These are phyloP conservation scores for Silurus aristotelis DNA, from an alignment of 2,797 vertebrate species.

Conservation along the genomic window DNA sequence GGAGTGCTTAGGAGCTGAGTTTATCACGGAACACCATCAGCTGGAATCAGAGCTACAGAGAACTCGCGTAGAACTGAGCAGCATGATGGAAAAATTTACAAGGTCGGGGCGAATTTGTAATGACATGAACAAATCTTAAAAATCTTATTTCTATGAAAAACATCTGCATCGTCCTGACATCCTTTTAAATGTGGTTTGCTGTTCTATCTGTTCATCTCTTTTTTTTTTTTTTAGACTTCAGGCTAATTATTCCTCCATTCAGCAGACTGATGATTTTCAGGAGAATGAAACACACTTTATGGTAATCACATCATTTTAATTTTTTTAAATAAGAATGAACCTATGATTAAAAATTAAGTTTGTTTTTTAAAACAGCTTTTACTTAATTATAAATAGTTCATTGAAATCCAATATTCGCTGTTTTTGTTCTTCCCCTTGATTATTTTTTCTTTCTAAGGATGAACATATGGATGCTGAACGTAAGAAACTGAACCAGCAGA, in stretches of 20 bases:
- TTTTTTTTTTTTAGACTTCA: conserved; percentile 64
- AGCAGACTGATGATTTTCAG: conserved; percentile 70
- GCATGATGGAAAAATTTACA: conserved; percentile 72
- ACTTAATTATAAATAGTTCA: not conserved
- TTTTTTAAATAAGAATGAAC: not conserved
- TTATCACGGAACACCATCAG: conserved; percentile 71
- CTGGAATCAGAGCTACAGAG: conserved; percentile 74
- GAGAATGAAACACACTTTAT: conserved; percentile 72
- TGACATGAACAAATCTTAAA: not conserved
- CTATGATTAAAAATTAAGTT: not conserved
- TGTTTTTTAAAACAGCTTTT: too few species aligned
- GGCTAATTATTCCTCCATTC: conserved; percentile 71
- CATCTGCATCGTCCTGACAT: not conserved
- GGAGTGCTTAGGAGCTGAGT: conserved; percentile 76
- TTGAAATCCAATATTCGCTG: not conserved
- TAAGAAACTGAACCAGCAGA: conserved; percentile 66
- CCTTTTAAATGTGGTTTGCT: not conserved
- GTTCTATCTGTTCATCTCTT: not conserved
- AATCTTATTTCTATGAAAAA: not conserved
- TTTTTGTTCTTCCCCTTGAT: conserved; percentile 36
- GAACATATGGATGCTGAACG: conserved; percentile 72
- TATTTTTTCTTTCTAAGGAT: conserved; percentile 55
- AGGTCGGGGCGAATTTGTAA: conserved; percentile 61
- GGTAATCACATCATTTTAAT: conserved; percentile 61
- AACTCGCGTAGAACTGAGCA: conserved; percentile 70